These are phyloP conservation scores for Leucophenga varia DNA, from an alignment of 1,140 invertebrate genomes.

Conservation along the genomic window DNA sequence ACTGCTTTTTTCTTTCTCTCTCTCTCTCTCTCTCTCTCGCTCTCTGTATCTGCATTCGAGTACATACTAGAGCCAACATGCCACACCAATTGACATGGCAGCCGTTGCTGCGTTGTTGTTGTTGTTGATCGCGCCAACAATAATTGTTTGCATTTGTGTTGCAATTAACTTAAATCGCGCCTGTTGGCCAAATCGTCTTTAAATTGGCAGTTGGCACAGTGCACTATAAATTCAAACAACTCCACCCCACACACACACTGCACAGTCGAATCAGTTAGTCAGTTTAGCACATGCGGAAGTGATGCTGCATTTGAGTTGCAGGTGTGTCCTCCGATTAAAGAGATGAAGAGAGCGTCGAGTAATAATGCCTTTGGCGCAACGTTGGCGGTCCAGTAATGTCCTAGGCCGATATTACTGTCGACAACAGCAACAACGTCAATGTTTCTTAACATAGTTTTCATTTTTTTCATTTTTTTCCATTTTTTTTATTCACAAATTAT, in stretches of 20 bases:
- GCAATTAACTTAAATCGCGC: constrained; percentile 46
- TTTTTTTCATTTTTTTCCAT: too few species aligned
- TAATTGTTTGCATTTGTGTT: constrained; percentile 45
- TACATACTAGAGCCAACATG: too few species aligned
- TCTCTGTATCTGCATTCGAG: too few species aligned
- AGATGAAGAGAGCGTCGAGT: not conserved
- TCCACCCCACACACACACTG: constrained; percentile 14
- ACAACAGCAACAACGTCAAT: too few species aligned
- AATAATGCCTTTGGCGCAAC: not conserved
- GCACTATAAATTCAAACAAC: constrained; percentile 46
- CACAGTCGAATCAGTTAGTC: constrained; percentile 20
- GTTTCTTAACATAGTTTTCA: too few species aligned
- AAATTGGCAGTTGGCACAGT: constrained; percentile 50
- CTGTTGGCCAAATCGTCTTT: constrained; percentile 54
- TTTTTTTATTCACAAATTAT: constrained; percentile 54
- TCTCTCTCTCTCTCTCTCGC: too few species aligned
- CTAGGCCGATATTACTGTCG: too few species aligned
- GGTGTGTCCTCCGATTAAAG: too few species aligned
- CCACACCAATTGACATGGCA: too few species aligned
- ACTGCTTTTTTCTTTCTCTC: too few species aligned
- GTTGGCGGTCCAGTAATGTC: constrained; percentile 20
- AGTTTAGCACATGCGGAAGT: constrained; percentile 12
- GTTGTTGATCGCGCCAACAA: too few species aligned
- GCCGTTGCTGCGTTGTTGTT: not conserved
- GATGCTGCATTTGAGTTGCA: not conserved